Evolutionary conservation across 2,888 invertebrate species (phyloP).

Genomic region (Cancer borealis): DNA sequence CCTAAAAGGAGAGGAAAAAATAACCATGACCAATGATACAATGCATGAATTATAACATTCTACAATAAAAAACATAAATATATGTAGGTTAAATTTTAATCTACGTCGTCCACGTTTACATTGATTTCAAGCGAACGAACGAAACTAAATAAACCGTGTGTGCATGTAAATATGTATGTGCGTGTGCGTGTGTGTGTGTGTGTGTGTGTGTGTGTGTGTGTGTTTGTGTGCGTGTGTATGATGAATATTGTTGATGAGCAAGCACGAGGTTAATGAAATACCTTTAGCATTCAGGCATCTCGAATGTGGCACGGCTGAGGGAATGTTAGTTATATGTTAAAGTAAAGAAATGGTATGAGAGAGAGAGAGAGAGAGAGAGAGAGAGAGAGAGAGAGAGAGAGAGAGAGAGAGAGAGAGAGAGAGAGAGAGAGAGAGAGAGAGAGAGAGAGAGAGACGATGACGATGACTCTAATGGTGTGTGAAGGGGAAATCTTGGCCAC

Average conservation of each 20-base stretch:
- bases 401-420: conserved; percentile 42
- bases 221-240: neutral
- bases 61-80: too few species aligned
- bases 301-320: neutral
- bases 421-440: conserved; percentile 40
- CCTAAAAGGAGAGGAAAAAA: too few species aligned
- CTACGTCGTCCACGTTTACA: too few species aligned
- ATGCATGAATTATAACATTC: too few species aligned
- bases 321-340: conserved; percentile 11
- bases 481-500: neutral
- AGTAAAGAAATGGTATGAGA: neutral
- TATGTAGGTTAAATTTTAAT: too few species aligned
- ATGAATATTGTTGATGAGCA: neutral
- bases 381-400: conserved; percentile 42
- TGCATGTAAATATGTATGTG: neutral
- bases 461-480: neutral
- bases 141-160: too few species aligned
- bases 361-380: neutral
- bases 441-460: conserved; percentile 33
- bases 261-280: neutral
- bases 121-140: too few species aligned
- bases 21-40: too few species aligned
- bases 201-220: neutral
- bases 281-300: conserved; percentile 7
- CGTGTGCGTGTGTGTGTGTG: conserved; percentile 20